These are phyloP conservation scores for Ptychadena robeensis DNA, from an alignment of 2,797 vertebrate species.

Conservation along the genomic window DNA sequence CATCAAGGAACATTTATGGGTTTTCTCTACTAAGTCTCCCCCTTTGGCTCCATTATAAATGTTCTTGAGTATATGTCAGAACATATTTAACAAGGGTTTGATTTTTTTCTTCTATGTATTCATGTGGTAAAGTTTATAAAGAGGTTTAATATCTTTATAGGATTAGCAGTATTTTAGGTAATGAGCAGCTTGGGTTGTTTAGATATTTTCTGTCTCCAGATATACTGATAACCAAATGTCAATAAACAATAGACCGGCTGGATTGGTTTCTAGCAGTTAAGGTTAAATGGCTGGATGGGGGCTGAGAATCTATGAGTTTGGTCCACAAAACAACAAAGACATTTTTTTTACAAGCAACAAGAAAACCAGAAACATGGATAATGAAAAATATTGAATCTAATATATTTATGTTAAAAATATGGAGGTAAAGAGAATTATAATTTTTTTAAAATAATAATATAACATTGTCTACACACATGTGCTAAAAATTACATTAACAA, in stretches of 20 bases:
- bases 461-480: neutral
- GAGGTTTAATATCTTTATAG: slow-evolving; percentile 66
- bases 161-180: slow-evolving; percentile 63
- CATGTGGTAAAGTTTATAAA: slow-evolving; percentile 62
- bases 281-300: slow-evolving; percentile 60
- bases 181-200: slow-evolving; percentile 67
- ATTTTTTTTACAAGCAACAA: slow-evolving; percentile 58
- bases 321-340: slow-evolving; percentile 45
- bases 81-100: slow-evolving; percentile 63
- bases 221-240: slow-evolving; percentile 63
- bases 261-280: slow-evolving; percentile 48
- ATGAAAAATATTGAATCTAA: slow-evolving; percentile 51
- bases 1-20: neutral
- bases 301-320: slow-evolving; percentile 58
- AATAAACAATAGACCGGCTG: slow-evolving; percentile 63
- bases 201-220: slow-evolving; percentile 67
- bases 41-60: slow-evolving; percentile 34
- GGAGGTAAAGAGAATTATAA: neutral
- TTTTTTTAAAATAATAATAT: neutral
- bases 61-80: slow-evolving; percentile 60
- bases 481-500: neutral
- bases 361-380: slow-evolving; percentile 63
- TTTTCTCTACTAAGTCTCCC: neutral
- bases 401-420: slow-evolving; percentile 10
- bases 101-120: slow-evolving; percentile 64